Evolutionary conservation across 2,888 invertebrate species (phyloP), one percentile per base, ranked within the genome.

Genomic region (Hirtodrosophila confusa): DNA sequence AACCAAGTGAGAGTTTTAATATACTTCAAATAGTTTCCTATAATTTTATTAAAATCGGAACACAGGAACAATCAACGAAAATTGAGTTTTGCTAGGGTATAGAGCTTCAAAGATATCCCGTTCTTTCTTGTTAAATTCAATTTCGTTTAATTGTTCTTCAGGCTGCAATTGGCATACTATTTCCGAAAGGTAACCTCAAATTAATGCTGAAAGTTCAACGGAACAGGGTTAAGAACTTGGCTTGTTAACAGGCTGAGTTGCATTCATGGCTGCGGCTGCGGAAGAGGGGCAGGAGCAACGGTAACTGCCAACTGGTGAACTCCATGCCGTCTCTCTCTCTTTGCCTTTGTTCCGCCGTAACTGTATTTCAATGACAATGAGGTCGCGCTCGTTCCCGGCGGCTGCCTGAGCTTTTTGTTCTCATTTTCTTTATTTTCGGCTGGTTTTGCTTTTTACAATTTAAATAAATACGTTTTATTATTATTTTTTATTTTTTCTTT

Each of bases 321-420:
- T 27, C 27, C 3, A n/a, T n/a, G n/a, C 6, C 3, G 1, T 27
- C 27, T 27, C 27, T 27, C 27, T 27, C 27, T 27, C 27, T 41
- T 37, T 48, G 50, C 17, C 39, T 50, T 69, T 60, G 65, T 73
- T 64, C 70, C 55, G 55, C 43, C 65, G 60, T 83, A 80, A 83
- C 86, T 86, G 86, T 83, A 78, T 74, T 86, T 76, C 78, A 84
- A 82, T 84, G 78, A 75, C 86, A 83, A 83, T 80, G 86, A 75
- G 84, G 80, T 80, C 83, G 82, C 35, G 45, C 48, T 61, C 49
- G 60, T 49, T 39, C 43, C 64, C 72, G 55, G 54, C 72, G 56
- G 57, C 68, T 66, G 63, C 35, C 53, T 7, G 31, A 9, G 39
- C 47, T 60, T 45, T 55, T 43, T 63, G 57, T 56, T 62, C 48